A percentile compares a stretch with the other conserved stretches of the same genome.
Conservation (phyloP, 2,113 vertebrate species). For the Atherinomorus stipes region DNA sequence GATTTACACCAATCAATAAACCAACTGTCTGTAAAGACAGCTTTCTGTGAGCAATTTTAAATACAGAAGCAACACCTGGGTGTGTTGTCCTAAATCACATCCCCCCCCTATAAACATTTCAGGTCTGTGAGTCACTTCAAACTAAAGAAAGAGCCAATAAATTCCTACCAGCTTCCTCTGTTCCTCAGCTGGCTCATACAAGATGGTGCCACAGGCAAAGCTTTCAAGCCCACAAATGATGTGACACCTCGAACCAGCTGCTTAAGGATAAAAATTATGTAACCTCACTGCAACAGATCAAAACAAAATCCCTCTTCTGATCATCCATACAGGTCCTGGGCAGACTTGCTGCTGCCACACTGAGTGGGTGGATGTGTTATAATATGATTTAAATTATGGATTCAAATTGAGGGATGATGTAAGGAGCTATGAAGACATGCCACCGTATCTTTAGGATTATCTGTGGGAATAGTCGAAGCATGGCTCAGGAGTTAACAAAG, state of each 20-base stretch:
- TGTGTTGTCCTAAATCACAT: slow-evolving; percentile 38
- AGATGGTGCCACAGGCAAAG: slow-evolving; percentile 50
- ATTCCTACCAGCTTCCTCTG: slow-evolving; percentile 54
- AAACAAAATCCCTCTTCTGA: slow-evolving; percentile 15
- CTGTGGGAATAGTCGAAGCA: neutral
- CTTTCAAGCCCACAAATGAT: slow-evolving; percentile 63
- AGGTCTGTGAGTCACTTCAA: slow-evolving; percentile 65
- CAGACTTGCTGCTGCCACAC: neutral
- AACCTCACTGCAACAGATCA: slow-evolving; percentile 51
- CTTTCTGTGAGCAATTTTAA: slow-evolving; percentile 21
- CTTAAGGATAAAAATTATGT: slow-evolving; percentile 49
- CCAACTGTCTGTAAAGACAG: slow-evolving; percentile 5
- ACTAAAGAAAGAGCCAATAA: slow-evolving; percentile 30
- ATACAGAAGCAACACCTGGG: slow-evolving; percentile 49
- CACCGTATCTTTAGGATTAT: neutral
- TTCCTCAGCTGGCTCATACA: slow-evolving; percentile 42
- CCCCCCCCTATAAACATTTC: slow-evolving; percentile 63
- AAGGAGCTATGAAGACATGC: neutral
- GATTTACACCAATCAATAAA: slow-evolving; percentile 26
- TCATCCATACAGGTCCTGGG: slow-evolving; percentile 6
- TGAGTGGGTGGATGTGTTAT: neutral
- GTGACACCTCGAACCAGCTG: slow-evolving; percentile 58
- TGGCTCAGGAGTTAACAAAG: neutral
- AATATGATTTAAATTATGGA: neutral
- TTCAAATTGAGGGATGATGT: neutral